Evolutionary conservation across 2,797 vertebrate species (phyloP).

Genomic region (Spatula versicolor): DNA sequence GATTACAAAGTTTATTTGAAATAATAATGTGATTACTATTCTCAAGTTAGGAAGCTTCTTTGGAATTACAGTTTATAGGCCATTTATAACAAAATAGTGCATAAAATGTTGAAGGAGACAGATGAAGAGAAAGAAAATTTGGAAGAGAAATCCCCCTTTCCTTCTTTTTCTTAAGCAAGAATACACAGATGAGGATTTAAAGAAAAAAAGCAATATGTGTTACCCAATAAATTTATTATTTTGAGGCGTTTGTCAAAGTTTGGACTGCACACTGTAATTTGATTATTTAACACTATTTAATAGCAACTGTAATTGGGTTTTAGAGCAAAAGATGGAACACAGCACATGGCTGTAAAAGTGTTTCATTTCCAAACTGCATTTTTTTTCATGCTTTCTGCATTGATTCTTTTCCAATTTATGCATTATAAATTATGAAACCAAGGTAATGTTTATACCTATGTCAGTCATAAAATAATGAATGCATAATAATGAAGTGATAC

Average conservation of each 20-base stretch:
- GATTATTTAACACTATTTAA: not conserved
- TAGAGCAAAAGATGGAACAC: not conserved
- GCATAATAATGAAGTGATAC: not conserved
- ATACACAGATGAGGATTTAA: not conserved
- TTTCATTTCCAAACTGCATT: not conserved
- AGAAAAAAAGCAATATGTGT: not conserved
- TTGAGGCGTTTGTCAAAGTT: not conserved
- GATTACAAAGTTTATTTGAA: not conserved
- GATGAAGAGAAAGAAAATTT: not conserved
- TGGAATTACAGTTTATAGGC: not conserved
- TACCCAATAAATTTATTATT: accelerated
- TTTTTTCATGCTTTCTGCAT: not conserved
- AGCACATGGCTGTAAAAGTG: not conserved
- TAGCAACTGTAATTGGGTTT: accelerated
- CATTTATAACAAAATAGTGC: not conserved
- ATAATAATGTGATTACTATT: not conserved
- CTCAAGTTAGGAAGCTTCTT: not conserved
- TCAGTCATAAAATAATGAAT: not conserved
- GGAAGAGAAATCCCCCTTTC: not conserved
- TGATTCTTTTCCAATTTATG: not conserved
- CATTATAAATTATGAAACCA: not conserved
- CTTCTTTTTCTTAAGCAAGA: not conserved
- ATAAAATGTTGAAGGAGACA: accelerated
- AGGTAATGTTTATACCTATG: not conserved
- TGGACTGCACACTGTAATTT: not conserved